A percentile compares a stretch with the other conserved stretches of the same genome.
These are phyloP conservation scores for Thereva nobilitata DNA, from an alignment of 2,888 invertebrate genomes.

Conservation along the genomic window DNA sequence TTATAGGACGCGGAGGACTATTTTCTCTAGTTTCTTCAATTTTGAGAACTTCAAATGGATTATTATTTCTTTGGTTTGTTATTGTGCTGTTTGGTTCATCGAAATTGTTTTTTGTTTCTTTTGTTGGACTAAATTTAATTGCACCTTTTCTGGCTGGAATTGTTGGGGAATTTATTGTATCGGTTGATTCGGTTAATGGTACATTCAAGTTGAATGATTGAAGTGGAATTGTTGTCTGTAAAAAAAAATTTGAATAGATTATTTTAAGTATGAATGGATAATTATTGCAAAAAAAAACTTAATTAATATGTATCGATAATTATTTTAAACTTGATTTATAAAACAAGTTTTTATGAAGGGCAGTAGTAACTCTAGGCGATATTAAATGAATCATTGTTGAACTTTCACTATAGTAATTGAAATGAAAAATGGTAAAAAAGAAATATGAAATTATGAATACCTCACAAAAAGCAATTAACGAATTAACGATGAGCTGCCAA, in stretches of 20 bases:
- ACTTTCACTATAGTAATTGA: no score
- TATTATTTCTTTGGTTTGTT: conserved; percentile 54
- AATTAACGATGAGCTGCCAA: no score
- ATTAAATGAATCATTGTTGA: no score
- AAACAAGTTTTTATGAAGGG: no score
- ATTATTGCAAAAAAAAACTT: neutral
- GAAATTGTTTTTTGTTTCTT: conserved; percentile 36
- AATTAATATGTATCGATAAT: no score
- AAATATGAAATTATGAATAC: no score
- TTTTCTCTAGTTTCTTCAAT: conserved; percentile 44
- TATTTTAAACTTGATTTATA: no score
- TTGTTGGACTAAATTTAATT: conserved; percentile 30
- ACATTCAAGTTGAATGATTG: conserved; percentile 58
- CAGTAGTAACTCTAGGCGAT: no score
- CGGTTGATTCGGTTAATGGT: conserved; percentile 47
- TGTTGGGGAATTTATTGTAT: conserved; percentile 12
- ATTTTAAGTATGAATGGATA: neutral
- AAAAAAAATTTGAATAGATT: conserved; percentile 26
- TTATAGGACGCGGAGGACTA: conserved; percentile 29
- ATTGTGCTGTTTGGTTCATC: conserved; percentile 44
- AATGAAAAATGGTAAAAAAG: no score
- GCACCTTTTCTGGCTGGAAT: conserved; percentile 18
- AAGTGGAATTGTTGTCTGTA: conserved; percentile 58
- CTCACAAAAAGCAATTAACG: no score
- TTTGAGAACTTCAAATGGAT: conserved; percentile 47